These are phyloP conservation scores for Heteronetta atricapilla DNA, from an alignment of 2,113 vertebrate species.

Conservation along the genomic window DNA sequence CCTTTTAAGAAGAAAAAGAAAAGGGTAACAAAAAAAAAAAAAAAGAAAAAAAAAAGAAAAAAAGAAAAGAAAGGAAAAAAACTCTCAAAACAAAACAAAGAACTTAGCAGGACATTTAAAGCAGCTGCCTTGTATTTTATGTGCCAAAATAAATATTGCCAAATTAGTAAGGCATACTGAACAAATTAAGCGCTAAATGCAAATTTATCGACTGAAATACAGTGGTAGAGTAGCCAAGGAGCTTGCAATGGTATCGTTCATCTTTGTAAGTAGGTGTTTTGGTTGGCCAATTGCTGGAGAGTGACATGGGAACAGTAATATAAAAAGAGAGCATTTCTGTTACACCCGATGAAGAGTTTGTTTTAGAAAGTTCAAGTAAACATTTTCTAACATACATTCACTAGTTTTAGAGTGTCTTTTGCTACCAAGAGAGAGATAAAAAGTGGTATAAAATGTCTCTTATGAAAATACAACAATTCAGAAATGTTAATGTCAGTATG, in stretches of 20 bases:
- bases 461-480: constrained; percentile 37
- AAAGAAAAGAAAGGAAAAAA: neutral
- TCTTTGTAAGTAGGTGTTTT: constrained; percentile 79
- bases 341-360: constrained; percentile 78
- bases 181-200: constrained; percentile 83
- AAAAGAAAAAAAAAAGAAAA: neutral
- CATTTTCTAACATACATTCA: constrained; percentile 75
- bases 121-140: constrained; percentile 75
- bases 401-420: constrained; percentile 65
- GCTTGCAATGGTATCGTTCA: constrained; percentile 62
- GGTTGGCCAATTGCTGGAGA: constrained; percentile 72
- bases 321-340: constrained; percentile 74
- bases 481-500: constrained; percentile 37
- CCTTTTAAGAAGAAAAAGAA: constrained; percentile 70
- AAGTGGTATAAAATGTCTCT: constrained; percentile 41
- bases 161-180: constrained; percentile 84
- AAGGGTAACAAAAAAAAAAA: neutral
- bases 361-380: constrained; percentile 79
- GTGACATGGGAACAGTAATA: constrained; percentile 79
- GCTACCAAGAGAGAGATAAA: constrained; percentile 71
- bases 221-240: constrained; percentile 71
- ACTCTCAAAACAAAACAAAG: constrained; percentile 57
- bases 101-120: constrained; percentile 76
- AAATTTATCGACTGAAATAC: constrained; percentile 82
- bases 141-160: constrained; percentile 84